Conservation (phyloP, 2,797 vertebrate genomes). For the Eremophila alpestris region DNA sequence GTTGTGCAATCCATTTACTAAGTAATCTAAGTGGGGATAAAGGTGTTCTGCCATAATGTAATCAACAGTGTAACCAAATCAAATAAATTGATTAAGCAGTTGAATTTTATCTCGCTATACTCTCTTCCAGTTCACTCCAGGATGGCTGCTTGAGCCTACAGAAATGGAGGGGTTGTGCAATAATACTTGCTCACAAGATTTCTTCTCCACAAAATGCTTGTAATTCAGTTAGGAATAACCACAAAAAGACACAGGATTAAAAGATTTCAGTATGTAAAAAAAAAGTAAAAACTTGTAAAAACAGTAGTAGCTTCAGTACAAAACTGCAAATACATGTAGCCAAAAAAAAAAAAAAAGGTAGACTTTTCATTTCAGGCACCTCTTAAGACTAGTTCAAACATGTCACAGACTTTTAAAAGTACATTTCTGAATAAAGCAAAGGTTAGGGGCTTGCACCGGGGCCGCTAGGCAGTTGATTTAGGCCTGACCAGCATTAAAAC, state of each 20-base stretch:
- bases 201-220: neutral
- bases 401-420: neutral
- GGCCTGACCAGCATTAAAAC: neutral
- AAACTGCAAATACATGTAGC: constrained; percentile 25
- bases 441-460: constrained; percentile 18
- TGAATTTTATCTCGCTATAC: neutral
- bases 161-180: neutral
- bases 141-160: constrained; percentile 19
- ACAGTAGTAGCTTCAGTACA: constrained; percentile 58
- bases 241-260: neutral
- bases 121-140: constrained; percentile 58
- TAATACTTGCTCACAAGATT: neutral
- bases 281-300: constrained; percentile 29
- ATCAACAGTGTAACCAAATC: neutral
- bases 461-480: constrained; percentile 4
- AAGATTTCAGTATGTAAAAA: constrained; percentile 28
- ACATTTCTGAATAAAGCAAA: constrained; percentile 42
- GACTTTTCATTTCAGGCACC: neutral
- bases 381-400: constrained; percentile 26
- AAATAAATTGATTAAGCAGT: neutral
- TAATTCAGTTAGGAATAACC: constrained; percentile 34
- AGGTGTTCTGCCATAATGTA: neutral
- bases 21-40: neutral
- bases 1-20: neutral
- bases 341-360: neutral